Evolutionary conservation across 2,888 invertebrate genomes (phyloP), one percentile per base, ranked within the genome.

Genomic region (Drosophila vallismaia): DNA sequence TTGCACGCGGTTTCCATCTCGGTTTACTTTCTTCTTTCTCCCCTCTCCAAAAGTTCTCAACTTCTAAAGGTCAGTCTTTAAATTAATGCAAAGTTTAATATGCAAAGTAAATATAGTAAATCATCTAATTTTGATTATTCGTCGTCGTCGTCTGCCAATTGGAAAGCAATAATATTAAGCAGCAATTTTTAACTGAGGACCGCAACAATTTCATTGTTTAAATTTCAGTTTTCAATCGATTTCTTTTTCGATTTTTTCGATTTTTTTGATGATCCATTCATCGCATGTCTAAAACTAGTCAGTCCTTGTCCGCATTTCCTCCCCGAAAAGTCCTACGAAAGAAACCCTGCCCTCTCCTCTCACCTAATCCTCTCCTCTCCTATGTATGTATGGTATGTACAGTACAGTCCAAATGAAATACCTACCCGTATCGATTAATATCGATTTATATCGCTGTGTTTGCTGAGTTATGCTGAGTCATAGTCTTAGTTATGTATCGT

Each of bases 61-160:
- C 82, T 88, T 82, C 80, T 74, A 86, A 86, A 83, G 86, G 36
- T 86, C 82, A 82, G 82, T 82, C 82, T 82, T 88, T 68, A 88
- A 82, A 86, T 86, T 69, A 82, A 82, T 86, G 58, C 78, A 84
- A 86, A 31, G 26, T 62, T 36, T 38, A 33, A 36, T 9, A 38
- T 31, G 49, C 58, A 58, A 58, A 58, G 33, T 45, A 28, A 28
- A 63, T 52, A 31, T 28, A 44, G n/a, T 58, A 63, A 57, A 31
- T 24, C 31, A 42, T 31, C 52, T 51, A 64, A 64, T 64, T 64
- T 64, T 64, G 64, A 64, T 64, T 64, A 46, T 68, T 58, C 28
- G n/a, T 44, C 28, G 54, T 54, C 53, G 8, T 31, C 26, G 56
- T 38, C 38, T 3, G 54, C 69, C 69, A 53, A 64, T 64, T 38